Base-by-base conservation (phyloP, 2,797 vertebrate species). In the Anabas testudineus region DNA sequence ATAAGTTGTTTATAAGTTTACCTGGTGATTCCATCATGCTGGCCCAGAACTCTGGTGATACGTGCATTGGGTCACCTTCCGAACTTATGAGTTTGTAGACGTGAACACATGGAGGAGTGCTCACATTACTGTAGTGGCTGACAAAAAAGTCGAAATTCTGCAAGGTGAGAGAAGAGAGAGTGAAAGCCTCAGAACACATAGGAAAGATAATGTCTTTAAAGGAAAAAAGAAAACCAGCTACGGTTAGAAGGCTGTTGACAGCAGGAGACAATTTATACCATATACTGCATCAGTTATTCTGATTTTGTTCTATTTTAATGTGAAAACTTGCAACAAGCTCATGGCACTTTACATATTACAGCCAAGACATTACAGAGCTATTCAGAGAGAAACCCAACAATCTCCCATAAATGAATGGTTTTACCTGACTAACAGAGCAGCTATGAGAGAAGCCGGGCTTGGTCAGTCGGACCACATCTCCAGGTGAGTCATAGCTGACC, bases 21-120 rank as follows among this genome's bases (percentile, higher is more conserved):
- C 98, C 96, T 93, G 97, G 95, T 0, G 97, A 95, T 81, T 99
- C 98, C 97, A 99, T 98, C 97, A 99, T 97, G 92, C 97, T 99
- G 78, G 97, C 97, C 97, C 98, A 99, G 76, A 99, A 98, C 57
- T 96, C 96, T 0, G 97, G 96, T 47, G 95, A 94, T 83, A 94
- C 92, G 88, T 95, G 95, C 26, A 96, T 90, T 0, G 95, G 94
- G 83, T 97, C 94, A 0, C 92, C 91, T 0, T 96, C 96, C 0
- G 95, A 85, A 74, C 95, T 94, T 0, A 88, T 94, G 87, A 99
- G 95, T 86, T 97, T 98, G 92, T 97, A 99, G 78, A 99, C 94
- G 0, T 99, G 98, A 76, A 99, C 97, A 0, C 97, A 98, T 10
- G 98, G 97, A 0, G 97, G 96, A 0, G 96, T 97, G 88, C 96